Evolutionary conservation across 2,888 invertebrate genomes (phyloP), one percentile per base, ranked within the genome.

Genomic region (Patella depressa): DNA sequence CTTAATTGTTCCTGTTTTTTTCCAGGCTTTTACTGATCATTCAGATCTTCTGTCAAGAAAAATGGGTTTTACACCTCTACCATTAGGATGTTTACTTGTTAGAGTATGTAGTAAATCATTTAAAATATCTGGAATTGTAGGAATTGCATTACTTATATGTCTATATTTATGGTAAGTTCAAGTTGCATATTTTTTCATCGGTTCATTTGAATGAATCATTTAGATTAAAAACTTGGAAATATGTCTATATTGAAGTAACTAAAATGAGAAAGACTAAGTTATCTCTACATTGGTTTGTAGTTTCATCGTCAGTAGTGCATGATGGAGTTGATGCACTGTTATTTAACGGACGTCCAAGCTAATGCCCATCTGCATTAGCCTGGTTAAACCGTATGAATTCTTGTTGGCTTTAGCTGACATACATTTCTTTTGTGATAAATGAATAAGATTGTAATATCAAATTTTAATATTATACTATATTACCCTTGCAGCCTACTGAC

Each of bases 31-130:
- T 91, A 96, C 97, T 14, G 99, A 99, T 92, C 98, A 98, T 89
- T 97, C 98, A 0, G 99, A 99, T 83, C 92, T 98, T 85, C 97
- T 99, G 7, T 98, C 98, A 0, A 93, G 99, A 9, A 93, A 99
- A 78, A 98, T 99, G 97, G 99, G 98, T 0, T 98, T 99, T 91
- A 98, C 99, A 88, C 98, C 99, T 0, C 93, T 99, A 85, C 99
- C 99, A 0, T 92, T 99, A 69, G 96, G 97, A 0, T 98, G 98
- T 14, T 96, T 99, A 19, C 95, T 98, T 85, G 95, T 97, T 2
- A 94, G 97, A 82, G 97, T 99, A 0, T 92, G 98, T 34, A 94
- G 94, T 15, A 96, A 96, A 85, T 96, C 97, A 0, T 94, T 98
- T 73, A 94, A 95, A 88, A 93, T 97, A 65, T 79, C 82, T 88